Conservation (phyloP, 2,888 invertebrate species). For the Villa cingulata region DNA sequence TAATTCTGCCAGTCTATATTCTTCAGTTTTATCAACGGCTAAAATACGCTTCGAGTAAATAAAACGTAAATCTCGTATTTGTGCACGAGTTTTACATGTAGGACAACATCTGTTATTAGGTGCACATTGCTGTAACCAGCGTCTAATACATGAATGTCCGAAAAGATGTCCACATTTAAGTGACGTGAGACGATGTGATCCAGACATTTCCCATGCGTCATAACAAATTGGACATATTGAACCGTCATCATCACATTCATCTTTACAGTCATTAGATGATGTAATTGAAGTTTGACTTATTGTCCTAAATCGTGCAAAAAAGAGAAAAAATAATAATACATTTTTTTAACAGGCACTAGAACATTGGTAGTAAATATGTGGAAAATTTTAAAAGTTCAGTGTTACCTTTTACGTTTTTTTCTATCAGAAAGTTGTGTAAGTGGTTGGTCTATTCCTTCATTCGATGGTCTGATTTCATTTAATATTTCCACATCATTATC, state of each 20-base stretch:
- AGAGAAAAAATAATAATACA: not conserved
- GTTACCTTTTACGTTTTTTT: constrained; percentile 14
- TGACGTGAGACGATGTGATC: constrained; percentile 72
- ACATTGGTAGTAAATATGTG: no score
- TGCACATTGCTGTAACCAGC: constrained; percentile 32
- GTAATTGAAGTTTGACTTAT: no score
- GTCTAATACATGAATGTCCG: constrained; percentile 55
- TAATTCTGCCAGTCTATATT: constrained; percentile 50
- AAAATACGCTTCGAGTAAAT: constrained; percentile 66
- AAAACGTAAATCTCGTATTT: constrained; percentile 53
- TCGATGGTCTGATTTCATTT: no score
- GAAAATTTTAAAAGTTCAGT: not conserved
- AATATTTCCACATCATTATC: not conserved
- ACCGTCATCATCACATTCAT: constrained; percentile 42
- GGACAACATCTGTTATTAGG: constrained; percentile 44
- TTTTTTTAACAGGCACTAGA: no score
- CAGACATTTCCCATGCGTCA: constrained; percentile 75
- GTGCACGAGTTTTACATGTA: constrained; percentile 68
- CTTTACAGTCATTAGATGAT: no score
- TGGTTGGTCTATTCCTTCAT: not conserved
- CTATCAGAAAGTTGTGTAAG: not conserved
- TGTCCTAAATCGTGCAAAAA: not conserved
- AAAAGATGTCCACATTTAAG: constrained; percentile 88
- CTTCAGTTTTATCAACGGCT: constrained; percentile 64
- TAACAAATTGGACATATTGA: constrained; percentile 77